Base-by-base conservation (phyloP, 1,140 invertebrate species). In the Platyscapa corneri region DNA sequence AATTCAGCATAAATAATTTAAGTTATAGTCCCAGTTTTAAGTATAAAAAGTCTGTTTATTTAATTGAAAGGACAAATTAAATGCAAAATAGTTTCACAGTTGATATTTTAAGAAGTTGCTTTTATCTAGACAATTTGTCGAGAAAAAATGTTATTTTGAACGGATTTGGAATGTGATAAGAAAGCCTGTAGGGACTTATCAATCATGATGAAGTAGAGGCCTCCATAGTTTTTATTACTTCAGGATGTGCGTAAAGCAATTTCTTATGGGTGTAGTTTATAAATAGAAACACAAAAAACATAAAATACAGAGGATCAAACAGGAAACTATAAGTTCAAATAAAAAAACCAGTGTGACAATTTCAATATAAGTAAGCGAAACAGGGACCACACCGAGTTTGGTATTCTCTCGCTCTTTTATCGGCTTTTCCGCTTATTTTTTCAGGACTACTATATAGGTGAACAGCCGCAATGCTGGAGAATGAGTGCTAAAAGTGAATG, bases 401-500 rank as follows among this genome's bases (percentile, higher is more conserved):
- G 14, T 16, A 37, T 34, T 8, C 1, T 39, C 37, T 42, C 37
- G 27, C 12, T 64, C 27, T 46, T 72, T 30, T n/a, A 53, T 53
- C 34, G 18, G 37, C 42, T 20, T 23, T 70, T 64, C 30, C 34
- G 67, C n/a, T 82, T 49, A 75, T 74, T 74, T 75, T 72, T 67
- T 42, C 80, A 70, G 67, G n/a, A 3, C 10, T 14, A 6, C 23
- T 27, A 60, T 60, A 60, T 60, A 60, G 56, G 23, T 16, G 65
- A 70, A 23, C 16, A 8, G 56, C 56, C 20, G 70, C 70, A 42
- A 42, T 42, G 27, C 70, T 27, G 23, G 70, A 5, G 37, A 42
- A 42, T 39, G 27, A 42, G 37, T 32, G 39, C 70, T 74, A 80
- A 85, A 85, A 85, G 84, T 85, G 84, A 85, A 85, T 85, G 84